phyloP scores from a whole-genome alignment of 2,797 vertebrate genomes.

The Novumbra hubbsi region DNA sequence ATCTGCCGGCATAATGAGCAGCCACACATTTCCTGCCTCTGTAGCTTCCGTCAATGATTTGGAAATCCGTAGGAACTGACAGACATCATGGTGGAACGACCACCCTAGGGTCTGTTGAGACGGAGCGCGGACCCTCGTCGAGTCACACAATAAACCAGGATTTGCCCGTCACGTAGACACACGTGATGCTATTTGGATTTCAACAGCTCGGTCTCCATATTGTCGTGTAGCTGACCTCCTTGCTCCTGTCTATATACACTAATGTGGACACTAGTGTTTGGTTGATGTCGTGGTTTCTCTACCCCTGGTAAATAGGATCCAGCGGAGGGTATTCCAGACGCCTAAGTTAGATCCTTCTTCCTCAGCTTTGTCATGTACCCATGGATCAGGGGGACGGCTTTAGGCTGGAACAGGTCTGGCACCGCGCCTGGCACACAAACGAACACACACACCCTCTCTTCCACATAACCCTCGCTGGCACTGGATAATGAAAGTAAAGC shows the following conservation, averaged over 20 bases:
- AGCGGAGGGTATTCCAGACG: not conserved
- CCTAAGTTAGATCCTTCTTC: not conserved
- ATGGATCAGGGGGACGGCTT: not conserved
- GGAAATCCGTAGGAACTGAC: not conserved
- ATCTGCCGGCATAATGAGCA: not conserved
- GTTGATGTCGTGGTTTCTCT: not conserved
- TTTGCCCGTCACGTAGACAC: not conserved
- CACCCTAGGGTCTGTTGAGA: not conserved
- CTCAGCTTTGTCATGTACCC: not conserved
- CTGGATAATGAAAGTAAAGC: slow-evolving; percentile 18
- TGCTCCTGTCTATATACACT: not conserved
- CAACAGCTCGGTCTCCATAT: not conserved
- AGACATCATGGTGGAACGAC: not conserved
- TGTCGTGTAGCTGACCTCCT: not conserved
- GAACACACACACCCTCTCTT: not conserved
- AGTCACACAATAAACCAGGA: not conserved
- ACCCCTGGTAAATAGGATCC: not conserved
- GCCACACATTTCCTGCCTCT: not conserved
- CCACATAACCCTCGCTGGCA: not conserved
- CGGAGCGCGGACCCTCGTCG: not conserved
- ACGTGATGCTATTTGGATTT: not conserved
- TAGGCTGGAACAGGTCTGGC: not conserved
- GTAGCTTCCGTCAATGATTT: not conserved
- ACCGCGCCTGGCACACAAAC: not conserved
- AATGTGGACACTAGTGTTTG: not conserved